Conservation (phyloP, 1,140 invertebrate species). For the Riptortus pedestris region DNA sequence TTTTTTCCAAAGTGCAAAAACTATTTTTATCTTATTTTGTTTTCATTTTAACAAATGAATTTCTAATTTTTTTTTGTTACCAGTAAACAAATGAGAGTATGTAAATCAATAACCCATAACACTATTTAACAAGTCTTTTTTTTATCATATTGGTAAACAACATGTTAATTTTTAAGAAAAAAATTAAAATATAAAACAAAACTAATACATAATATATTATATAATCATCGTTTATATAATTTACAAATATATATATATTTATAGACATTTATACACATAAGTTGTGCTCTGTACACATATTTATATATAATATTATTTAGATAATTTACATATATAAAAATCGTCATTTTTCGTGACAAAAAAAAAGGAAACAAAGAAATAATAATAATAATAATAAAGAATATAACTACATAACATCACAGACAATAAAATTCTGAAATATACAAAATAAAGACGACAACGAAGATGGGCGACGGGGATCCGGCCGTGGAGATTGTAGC, state of each 20-base stretch:
- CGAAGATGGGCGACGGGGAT: too few species aligned
- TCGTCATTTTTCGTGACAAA: not conserved
- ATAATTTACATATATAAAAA: too few species aligned
- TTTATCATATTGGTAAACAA: too few species aligned
- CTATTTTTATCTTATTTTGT: too few species aligned
- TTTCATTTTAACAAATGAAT: too few species aligned
- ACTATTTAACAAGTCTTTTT: too few species aligned
- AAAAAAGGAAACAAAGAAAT: not conserved
- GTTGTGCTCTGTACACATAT: constrained; percentile 14
- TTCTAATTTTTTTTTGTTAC: too few species aligned
- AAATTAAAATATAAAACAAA: constrained; percentile 12
- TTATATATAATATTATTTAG: too few species aligned
- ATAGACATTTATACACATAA: constrained; percentile 11
- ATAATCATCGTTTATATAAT: constrained; percentile 3
- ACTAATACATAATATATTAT: constrained; percentile 8
- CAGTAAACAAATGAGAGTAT: too few species aligned
- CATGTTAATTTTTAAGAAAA: too few species aligned
- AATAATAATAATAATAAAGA: not conserved
- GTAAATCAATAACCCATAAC: too few species aligned
- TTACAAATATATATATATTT: constrained; percentile 16
- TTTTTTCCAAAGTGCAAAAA: too few species aligned
- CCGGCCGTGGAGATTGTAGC: not conserved
- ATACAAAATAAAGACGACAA: constrained; percentile 5
- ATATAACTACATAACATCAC: constrained; percentile 14
- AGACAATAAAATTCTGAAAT: constrained; percentile 13